A percentile compares a stretch with the other conserved stretches of the same genome.
These are phyloP conservation scores for Scotopteryx bipunctaria DNA, from an alignment of 2,888 invertebrate species.

Conservation along the genomic window DNA sequence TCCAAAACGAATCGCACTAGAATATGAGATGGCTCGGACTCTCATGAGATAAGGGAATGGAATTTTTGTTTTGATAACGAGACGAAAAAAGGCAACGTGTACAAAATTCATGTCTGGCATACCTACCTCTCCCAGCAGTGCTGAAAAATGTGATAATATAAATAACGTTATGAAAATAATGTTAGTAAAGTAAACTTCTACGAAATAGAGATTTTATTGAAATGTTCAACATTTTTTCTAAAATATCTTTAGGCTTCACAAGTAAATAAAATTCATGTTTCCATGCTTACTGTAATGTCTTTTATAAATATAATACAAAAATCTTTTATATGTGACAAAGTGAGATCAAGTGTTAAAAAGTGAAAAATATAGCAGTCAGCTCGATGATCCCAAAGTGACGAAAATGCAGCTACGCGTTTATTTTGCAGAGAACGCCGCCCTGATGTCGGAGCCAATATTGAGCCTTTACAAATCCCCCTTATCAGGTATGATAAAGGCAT, in stretches of 20 bases:
- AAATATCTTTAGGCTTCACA: no score
- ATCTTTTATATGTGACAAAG: neutral
- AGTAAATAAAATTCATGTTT: no score
- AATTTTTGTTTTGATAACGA: constrained; percentile 44
- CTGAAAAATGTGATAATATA: constrained; percentile 25
- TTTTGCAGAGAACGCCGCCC: constrained; percentile 73
- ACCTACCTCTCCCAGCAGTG: constrained; percentile 39
- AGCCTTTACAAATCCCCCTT: constrained; percentile 80
- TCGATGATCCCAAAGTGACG: constrained; percentile 2
- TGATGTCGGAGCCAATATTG: constrained; percentile 77
- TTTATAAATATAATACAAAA: neutral
- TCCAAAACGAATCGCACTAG: constrained; percentile 18
- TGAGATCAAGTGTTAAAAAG: constrained; percentile 4
- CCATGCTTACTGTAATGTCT: no score
- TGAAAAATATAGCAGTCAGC: constrained; percentile 2
- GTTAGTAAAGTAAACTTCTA: no score
- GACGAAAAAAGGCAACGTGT: constrained; percentile 46
- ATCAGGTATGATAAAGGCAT: constrained; percentile 63
- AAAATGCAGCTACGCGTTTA: constrained; percentile 45
- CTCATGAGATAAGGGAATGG: constrained; percentile 44
- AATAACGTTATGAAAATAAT: constrained; percentile 1
- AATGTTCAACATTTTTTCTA: no score
- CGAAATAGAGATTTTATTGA: no score
- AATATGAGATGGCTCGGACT: constrained; percentile 30
- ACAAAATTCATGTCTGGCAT: constrained; percentile 43